These are phyloP conservation scores for Orestias chungarensis DNA, from an alignment of 2,797 vertebrate species.

Conservation along the genomic window DNA sequence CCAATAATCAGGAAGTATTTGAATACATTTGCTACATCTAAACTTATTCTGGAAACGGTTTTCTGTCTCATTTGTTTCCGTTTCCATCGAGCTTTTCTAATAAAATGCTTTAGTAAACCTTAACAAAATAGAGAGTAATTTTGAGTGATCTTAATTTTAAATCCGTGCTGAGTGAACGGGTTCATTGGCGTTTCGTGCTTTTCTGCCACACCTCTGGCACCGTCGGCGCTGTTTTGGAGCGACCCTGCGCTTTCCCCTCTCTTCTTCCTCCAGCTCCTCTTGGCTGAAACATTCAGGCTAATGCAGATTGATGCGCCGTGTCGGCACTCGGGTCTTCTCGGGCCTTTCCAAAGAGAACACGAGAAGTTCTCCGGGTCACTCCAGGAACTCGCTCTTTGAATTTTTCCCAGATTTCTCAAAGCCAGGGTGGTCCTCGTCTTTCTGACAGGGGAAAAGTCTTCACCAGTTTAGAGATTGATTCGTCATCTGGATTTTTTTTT, in stretches of 20 bases:
- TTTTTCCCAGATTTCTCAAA: neutral
- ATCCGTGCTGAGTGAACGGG: neutral
- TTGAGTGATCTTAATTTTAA: neutral
- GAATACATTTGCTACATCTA: too few species aligned
- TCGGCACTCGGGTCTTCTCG: neutral
- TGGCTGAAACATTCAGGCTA: neutral
- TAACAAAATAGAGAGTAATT: too few species aligned
- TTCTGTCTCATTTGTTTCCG: too few species aligned
- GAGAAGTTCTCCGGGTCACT: neutral
- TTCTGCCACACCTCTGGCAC: neutral
- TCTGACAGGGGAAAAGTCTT: neutral
- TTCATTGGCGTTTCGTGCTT: neutral
- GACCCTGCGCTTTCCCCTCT: neutral
- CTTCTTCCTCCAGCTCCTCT: conserved; percentile 3
- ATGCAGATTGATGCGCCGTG: neutral
- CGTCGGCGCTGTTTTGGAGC: neutral
- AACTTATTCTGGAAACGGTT: too few species aligned
- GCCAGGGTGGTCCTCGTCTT: neutral
- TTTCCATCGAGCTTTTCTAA: too few species aligned
- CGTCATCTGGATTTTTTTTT: neutral
- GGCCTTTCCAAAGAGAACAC: neutral
- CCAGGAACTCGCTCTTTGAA: neutral
- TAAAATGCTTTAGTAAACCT: too few species aligned
- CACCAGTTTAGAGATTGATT: neutral
- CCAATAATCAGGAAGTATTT: too few species aligned